A percentile compares a stretch with the other conserved stretches of the same genome.
These are phyloP conservation scores for Parthenolecanium corni DNA, from an alignment of 2,888 invertebrate species.

Conservation along the genomic window DNA sequence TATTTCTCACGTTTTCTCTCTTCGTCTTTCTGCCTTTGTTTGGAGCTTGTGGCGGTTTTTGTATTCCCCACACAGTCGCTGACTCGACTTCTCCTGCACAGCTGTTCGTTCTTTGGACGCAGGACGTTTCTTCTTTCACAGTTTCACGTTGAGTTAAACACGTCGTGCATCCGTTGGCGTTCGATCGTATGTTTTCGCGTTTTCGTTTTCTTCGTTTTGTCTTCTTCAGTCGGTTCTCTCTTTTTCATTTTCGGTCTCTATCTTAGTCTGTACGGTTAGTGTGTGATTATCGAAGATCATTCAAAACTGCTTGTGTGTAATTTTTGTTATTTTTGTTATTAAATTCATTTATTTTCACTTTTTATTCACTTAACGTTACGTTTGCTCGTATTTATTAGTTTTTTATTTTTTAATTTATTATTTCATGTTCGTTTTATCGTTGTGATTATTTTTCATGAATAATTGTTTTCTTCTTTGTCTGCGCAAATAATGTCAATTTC, in stretches of 20 bases:
- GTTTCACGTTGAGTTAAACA: too few relatives aligned
- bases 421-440: conserved; percentile 4
- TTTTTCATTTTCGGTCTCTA: not conserved
- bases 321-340: conserved; percentile 2
- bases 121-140: not conserved
- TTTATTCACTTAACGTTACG: conserved; percentile 5
- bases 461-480: not conserved
- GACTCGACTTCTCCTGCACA: too few relatives aligned
- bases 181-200: too few relatives aligned
- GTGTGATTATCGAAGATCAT: not conserved
- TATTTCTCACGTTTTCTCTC: too few relatives aligned
- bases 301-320: not conserved
- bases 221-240: not conserved
- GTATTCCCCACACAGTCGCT: too few relatives aligned
- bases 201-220: too few relatives aligned
- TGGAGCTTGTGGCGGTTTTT: too few relatives aligned
- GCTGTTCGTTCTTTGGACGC: not conserved
- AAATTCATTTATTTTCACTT: not conserved
- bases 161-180: not conserved
- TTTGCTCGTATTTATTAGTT: conserved; percentile 5
- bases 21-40: too few relatives aligned
- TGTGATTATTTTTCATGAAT: conserved; percentile 1
- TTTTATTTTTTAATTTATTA: not conserved
- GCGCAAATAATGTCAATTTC: not conserved
- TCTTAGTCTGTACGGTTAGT: not conserved